These are phyloP conservation scores for Beaufortia kweichowensis DNA, from an alignment of 2,113 vertebrate species.

Conservation along the genomic window DNA sequence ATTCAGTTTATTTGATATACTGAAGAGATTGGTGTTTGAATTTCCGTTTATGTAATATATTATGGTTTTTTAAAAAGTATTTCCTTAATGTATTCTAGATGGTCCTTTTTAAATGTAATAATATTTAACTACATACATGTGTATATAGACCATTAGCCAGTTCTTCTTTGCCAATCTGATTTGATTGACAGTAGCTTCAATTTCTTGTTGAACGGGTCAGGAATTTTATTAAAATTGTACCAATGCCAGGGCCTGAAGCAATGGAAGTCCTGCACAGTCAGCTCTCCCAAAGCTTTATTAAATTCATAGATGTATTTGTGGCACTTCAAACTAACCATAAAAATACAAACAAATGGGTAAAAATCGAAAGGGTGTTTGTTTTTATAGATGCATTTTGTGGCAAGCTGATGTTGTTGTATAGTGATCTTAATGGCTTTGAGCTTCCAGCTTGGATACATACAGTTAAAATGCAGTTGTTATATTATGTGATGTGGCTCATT, in stretches of 20 bases:
- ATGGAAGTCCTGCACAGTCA: neutral
- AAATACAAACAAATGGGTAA: neutral
- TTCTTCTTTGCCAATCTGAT: constrained; percentile 4
- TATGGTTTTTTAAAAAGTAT: no score
- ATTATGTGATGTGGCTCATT: constrained; percentile 10
- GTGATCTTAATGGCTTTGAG: neutral
- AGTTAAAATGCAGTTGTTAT: constrained; percentile 43
- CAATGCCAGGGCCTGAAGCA: constrained; percentile 14
- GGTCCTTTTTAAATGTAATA: no score
- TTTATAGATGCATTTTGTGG: neutral
- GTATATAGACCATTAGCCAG: neutral
- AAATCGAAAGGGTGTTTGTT: neutral
- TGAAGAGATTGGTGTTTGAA: no score
- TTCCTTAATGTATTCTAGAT: no score
- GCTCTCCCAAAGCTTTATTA: neutral
- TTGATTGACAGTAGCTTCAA: constrained; percentile 53
- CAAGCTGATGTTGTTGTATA: neutral
- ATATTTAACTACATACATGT: no score
- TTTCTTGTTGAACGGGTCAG: constrained; percentile 16
- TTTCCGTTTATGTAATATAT: no score
- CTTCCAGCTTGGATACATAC: neutral
- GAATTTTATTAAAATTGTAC: constrained; percentile 30
- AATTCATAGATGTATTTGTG: neutral
- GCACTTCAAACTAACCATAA: neutral
- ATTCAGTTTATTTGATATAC: no score